phyloP scores from a whole-genome alignment of 2,113 vertebrate genomes.

The Lipotes vexillifer region DNA sequence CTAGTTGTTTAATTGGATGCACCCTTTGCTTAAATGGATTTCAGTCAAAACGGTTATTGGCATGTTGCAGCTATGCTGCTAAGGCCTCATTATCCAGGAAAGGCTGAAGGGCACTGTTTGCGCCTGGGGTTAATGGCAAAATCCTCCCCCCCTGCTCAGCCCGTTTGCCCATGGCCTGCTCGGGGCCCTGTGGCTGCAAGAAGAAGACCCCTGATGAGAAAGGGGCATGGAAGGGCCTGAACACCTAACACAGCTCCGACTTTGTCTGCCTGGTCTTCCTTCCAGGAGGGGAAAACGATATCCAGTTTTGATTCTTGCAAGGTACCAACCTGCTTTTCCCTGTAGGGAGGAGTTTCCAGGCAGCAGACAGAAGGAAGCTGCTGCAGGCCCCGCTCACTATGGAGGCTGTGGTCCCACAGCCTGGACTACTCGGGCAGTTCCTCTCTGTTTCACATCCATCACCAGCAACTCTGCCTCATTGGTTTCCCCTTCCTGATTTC shows the following conservation, averaged over 20 bases:
- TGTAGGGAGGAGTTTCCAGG: background rate
- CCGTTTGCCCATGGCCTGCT: background rate
- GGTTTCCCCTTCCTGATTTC: background rate
- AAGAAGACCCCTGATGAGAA: background rate
- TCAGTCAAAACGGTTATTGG: slow-evolving; percentile 21
- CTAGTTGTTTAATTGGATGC: background rate
- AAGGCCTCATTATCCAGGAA: slow-evolving; percentile 29
- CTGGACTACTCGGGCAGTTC: background rate
- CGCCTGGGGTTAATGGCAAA: background rate
- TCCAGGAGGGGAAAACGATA: background rate
- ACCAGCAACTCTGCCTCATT: background rate
- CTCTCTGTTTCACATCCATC: background rate
- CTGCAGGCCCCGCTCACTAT: background rate
- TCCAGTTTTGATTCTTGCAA: background rate
- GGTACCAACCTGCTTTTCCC: background rate
- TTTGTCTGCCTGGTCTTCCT: background rate
- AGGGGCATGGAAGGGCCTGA: background rate
- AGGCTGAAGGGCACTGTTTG: background rate
- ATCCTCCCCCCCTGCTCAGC: background rate
- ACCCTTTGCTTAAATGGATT: background rate
- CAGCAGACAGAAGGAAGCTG: background rate
- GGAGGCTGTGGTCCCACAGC: background rate
- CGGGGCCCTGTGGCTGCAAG: background rate
- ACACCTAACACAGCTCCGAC: background rate
- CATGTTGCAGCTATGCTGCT: background rate